These are phyloP conservation scores for Dromococcyx pavoninus DNA, from an alignment of 2,797 vertebrate species.

Conservation along the genomic window DNA sequence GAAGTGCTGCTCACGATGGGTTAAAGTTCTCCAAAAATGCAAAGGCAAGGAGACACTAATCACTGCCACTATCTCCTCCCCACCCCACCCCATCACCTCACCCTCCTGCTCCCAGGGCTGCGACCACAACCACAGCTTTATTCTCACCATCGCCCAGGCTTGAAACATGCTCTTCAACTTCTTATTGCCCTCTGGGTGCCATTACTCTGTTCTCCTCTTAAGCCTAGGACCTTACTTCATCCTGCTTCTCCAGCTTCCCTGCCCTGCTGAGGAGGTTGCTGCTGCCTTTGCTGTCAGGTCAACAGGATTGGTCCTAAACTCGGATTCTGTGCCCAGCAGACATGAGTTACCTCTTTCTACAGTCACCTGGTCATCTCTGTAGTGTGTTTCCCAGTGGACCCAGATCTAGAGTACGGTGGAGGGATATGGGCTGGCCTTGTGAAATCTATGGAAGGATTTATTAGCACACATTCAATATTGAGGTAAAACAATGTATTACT, in stretches of 20 bases:
- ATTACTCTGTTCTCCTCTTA: background rate
- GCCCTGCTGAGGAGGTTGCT: background rate
- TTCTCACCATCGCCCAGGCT: background rate
- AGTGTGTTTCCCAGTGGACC: background rate
- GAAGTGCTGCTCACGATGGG: background rate
- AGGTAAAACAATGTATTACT: background rate
- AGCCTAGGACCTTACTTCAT: background rate
- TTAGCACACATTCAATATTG: fast-evolving
- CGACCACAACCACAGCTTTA: background rate
- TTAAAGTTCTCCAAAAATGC: background rate
- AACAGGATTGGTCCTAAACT: background rate
- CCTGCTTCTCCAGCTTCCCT: background rate
- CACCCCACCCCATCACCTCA: background rate
- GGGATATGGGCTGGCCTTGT: background rate
- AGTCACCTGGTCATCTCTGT: background rate
- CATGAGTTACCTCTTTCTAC: background rate
- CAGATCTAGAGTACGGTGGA: background rate
- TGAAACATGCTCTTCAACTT: background rate
- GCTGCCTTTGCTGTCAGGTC: background rate
- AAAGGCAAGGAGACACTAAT: background rate
- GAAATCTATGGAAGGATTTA: background rate
- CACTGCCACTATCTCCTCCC: background rate
- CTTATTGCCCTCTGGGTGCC: background rate
- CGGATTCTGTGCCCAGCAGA: background rate
- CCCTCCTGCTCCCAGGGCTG: background rate